Base-by-base conservation (phyloP, 2,113 vertebrate genomes). In the Ctenomys sociabilis region DNA sequence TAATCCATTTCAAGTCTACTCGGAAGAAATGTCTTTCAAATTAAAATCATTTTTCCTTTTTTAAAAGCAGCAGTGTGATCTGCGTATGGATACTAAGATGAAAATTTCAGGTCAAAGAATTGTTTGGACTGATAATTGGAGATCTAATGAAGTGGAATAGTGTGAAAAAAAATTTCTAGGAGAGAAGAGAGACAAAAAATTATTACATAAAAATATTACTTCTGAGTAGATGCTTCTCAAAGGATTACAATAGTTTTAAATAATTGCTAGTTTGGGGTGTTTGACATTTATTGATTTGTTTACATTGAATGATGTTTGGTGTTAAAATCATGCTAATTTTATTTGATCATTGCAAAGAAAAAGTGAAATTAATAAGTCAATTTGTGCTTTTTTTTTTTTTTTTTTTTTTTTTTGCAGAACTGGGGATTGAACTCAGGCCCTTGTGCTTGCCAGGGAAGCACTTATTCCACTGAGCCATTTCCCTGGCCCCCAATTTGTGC, bases 21-120 rank as follows among this genome's bases (percentile, higher is more conserved):
- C 81, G 63, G 61, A 88, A 92, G 43, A 91, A 80, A 85, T 78
- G 32, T 81, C 59, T 40, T 81, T 54, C 14, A 87, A 43, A 86
- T 83, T 10, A 16, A 82, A 57, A 52, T 85, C 45, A 37, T 49
- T 75, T 14, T 63, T 63, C 10, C 17, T 10, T 43, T 64, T 64
- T 70, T 40, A 77, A 80, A 61, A 40, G 82, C 35, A 49, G 8
- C 19, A n/a, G 52, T 85, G 35, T 78, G 49, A 85, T 80, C 70
- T 52, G 17, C 72, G 13, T 63, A 63, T 73, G 64, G 57, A 73
- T 16, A 63, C 9, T 64, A 83, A 59, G 22, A 92, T 5, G 40
- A 63, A 4, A 80, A 81, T 43, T 80, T 63, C 52, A 81, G 73
- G 70, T 70, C 35, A 87, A 95, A 83, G n/a, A 57, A 87, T 64